Conservation (phyloP, 2,797 vertebrate species). For the Lepus oiostolus region DNA sequence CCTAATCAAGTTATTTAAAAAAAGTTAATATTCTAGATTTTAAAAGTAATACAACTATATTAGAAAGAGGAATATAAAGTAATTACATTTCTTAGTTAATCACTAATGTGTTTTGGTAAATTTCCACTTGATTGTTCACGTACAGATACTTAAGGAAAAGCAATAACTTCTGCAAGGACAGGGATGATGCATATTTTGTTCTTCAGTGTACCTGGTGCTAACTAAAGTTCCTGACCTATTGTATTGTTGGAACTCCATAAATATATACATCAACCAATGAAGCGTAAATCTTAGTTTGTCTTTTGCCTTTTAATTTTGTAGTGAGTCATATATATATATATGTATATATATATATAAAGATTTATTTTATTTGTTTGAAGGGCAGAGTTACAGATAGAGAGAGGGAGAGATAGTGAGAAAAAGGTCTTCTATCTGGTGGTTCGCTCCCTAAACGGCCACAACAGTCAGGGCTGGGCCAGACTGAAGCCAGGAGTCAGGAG, state of each 20-base stretch:
- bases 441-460: too few relatives aligned
- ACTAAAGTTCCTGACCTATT: neutral
- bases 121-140: neutral
- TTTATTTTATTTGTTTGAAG: too few relatives aligned
- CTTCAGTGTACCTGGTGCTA: neutral
- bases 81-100: constrained; percentile 28
- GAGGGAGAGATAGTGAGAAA: too few relatives aligned
- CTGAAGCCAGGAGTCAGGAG: too few relatives aligned
- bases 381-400: too few relatives aligned
- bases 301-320: constrained; percentile 61
- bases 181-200: neutral
- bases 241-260: neutral
- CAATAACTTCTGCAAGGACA: neutral
- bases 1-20: constrained; percentile 44
- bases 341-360: too few relatives aligned
- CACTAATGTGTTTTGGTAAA: neutral
- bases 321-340: neutral
- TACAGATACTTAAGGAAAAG: neutral
- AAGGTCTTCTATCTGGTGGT: too few relatives aligned
- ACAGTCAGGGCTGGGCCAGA: too few relatives aligned
- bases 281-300: constrained; percentile 7
- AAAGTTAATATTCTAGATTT: constrained; percentile 23
- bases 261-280: neutral
- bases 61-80: neutral
- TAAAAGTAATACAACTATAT: constrained; percentile 17